Percentiles rank a stretch among this genome's conserved stretches.
These are phyloP conservation scores for Hirundo rustica DNA, from an alignment of 2,797 vertebrate species.

Conservation along the genomic window DNA sequence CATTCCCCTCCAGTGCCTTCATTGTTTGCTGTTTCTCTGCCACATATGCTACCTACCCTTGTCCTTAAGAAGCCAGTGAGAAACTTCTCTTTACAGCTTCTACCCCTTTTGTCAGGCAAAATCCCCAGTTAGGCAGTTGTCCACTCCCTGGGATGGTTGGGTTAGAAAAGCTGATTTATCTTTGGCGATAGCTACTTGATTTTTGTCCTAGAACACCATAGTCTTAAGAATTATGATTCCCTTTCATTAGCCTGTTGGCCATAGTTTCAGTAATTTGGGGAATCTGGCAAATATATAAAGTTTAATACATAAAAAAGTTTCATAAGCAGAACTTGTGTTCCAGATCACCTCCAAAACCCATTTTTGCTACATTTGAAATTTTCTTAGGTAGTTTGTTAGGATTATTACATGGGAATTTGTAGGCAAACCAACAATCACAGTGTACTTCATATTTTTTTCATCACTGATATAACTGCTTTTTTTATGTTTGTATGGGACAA, in stretches of 20 bases:
- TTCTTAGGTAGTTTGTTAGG: neutral
- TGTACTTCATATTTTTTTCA: neutral
- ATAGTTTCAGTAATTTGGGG: neutral
- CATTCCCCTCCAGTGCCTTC: neutral
- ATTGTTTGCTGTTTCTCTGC: neutral
- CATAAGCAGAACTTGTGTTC: neutral
- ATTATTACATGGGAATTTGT: neutral
- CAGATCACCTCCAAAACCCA: neutral
- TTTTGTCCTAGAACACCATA: neutral
- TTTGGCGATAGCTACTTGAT: neutral
- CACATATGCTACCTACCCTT: fast-evolving
- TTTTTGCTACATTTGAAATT: neutral
- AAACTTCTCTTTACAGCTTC: neutral
- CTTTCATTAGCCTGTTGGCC: neutral
- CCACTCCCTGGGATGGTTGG: fast-evolving
- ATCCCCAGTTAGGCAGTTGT: neutral
- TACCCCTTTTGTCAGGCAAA: neutral
- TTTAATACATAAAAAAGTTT: neutral
- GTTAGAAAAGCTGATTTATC: neutral
- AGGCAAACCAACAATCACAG: neutral
- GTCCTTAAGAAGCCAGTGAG: neutral
- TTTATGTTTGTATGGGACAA: neutral
- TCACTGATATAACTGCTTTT: neutral
- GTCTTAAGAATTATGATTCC: neutral
- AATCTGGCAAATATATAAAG: neutral